Evolutionary conservation across 2,113 vertebrate species (phyloP).

Genomic region (Stegostoma tigrinum): DNA sequence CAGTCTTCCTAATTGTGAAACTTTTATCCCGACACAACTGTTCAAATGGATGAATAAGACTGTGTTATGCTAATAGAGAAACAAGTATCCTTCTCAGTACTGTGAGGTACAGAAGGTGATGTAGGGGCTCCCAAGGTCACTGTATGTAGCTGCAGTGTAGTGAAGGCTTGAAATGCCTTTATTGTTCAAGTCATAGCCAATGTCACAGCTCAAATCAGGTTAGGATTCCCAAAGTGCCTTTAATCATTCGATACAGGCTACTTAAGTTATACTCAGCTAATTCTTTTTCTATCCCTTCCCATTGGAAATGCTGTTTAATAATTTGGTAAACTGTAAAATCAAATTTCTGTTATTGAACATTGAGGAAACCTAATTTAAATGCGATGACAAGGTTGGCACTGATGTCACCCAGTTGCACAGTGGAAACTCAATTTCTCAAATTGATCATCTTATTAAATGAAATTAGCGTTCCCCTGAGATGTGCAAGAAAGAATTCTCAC

Average conservation of each 20-base stretch:
- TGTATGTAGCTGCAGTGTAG: neutral
- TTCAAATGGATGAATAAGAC: neutral
- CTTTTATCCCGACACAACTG: neutral
- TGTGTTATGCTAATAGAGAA: neutral
- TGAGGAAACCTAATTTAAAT: constrained; percentile 26
- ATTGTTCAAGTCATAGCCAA: neutral
- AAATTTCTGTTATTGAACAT: constrained; percentile 36
- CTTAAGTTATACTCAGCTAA: neutral
- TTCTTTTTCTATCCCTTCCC: neutral
- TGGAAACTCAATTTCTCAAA: constrained; percentile 39
- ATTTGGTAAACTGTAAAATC: constrained; percentile 35
- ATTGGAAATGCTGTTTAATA: neutral
- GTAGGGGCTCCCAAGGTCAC: neutral
- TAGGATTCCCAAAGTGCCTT: neutral
- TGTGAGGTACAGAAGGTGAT: neutral
- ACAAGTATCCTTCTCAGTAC: neutral
- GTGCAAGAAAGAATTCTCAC: neutral
- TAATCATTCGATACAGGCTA: neutral
- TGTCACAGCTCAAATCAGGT: neutral
- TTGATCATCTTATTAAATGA: constrained; percentile 32
- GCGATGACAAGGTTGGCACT: constrained; percentile 6
- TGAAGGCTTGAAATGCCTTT: neutral
- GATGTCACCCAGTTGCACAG: neutral
- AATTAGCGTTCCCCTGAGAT: constrained; percentile 17
- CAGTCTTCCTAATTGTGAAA: neutral